phyloP scores from a whole-genome alignment of 1,140 invertebrate genomes.

The Trichonephila inaurata region DNA sequence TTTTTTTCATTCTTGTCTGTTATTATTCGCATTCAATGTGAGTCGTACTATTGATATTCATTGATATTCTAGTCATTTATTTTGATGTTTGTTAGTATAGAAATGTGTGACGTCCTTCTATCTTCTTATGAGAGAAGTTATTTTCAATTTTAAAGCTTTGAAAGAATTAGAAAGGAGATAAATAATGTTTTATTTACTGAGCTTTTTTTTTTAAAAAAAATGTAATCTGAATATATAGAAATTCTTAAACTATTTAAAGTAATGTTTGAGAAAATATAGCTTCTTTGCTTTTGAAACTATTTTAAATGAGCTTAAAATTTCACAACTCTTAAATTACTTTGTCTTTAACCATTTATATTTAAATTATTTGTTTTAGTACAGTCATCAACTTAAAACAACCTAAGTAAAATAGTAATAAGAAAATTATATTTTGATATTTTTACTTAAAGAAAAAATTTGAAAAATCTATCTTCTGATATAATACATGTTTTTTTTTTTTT shows the following conservation, averaged over 20 bases:
- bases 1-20: neutral
- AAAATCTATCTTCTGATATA: no score
- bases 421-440: no score
- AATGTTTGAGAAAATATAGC: neutral
- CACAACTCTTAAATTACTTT: no score
- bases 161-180: neutral
- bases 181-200: neutral
- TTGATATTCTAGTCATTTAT: constrained; percentile 12
- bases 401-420: no score
- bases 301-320: neutral
- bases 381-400: neutral
- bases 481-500: no score
- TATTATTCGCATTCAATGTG: neutral
- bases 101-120: neutral
- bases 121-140: neutral
- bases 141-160: neutral
- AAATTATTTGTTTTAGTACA: neutral
- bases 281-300: neutral
- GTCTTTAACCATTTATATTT: no score
- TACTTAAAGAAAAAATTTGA: no score
- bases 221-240: neutral
- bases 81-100: neutral
- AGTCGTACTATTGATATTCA: neutral
- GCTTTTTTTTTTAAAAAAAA: neutral
- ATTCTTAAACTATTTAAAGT: neutral